These are phyloP conservation scores for Scolopax mira DNA, from an alignment of 2,113 vertebrate species.

Conservation along the genomic window DNA sequence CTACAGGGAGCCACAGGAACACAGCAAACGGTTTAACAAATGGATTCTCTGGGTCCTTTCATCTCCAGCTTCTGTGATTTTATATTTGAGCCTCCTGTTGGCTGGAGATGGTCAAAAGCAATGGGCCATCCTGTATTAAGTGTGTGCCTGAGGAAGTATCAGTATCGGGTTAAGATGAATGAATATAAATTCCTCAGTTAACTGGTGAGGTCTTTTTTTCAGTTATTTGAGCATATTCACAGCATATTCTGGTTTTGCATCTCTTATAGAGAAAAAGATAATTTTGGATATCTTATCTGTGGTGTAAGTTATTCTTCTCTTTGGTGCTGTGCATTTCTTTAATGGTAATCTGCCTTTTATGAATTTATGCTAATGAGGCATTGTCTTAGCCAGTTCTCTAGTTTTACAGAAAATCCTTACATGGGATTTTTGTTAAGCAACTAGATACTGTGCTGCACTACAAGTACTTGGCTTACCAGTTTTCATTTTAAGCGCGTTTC, in stretches of 20 bases:
- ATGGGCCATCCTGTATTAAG: background rate
- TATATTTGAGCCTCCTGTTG: background rate
- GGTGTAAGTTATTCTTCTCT: background rate
- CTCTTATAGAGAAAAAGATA: background rate
- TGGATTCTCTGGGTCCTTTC: background rate
- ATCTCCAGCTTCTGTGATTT: background rate
- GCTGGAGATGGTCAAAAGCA: background rate
- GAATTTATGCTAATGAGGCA: background rate
- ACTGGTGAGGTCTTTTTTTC: background rate
- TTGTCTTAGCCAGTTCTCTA: background rate
- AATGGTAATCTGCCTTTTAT: background rate
- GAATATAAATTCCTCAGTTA: background rate
- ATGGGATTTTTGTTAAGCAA: background rate
- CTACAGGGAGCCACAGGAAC: background rate
- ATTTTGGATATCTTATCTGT: background rate
- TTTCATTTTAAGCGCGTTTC: background rate
- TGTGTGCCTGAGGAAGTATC: background rate
- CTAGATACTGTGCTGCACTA: background rate
- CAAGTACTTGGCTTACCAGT: background rate
- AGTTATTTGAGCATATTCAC: background rate
- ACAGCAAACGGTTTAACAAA: background rate
- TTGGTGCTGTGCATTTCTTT: background rate
- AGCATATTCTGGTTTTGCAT: background rate
- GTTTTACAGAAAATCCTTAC: background rate
- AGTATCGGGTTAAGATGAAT: background rate